Evolutionary conservation across 1,140 invertebrate genomes (phyloP), one percentile per base, ranked within the genome.

Genomic region (Apis florea): DNA sequence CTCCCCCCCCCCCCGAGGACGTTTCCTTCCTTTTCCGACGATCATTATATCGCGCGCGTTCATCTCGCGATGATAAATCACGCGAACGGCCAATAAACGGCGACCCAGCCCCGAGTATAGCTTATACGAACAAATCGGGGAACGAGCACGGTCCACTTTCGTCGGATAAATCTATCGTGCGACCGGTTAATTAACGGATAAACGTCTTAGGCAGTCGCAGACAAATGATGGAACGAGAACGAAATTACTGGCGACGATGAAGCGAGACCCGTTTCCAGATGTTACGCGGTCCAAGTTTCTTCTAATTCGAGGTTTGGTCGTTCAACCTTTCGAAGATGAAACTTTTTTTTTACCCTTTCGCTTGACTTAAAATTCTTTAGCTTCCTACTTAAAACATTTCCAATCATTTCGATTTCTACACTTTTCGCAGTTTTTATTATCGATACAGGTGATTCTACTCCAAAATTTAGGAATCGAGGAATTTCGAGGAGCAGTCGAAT

Each of bases 61-160:
- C 80, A 85, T 85, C 82, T 84, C 56, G 71, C 76, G 76, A 86
- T 86, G 85, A 89, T 90, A 90, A 90, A 91, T 91, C 86, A 91
- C 70, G 70, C 68, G 69, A 86, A 85, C 78, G 79, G 79, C 80
- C 87, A 89, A 89, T 90, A 89, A 89, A 86, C 79, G 84, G 68
- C 79, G 58, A 70, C 54, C 47, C 49, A n/a, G n/a, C n/a, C n/a
- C n/a, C n/a, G n/a, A n/a, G 73, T 78, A 40, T 72, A 73, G 70
- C 59, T 66, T 24, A 49, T 59, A 63, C 53, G 63, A 64, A 82
- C 66, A 61, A 75, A 81, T 58, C 71, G 72, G 54, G 73, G 58
- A 12, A 40, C 78, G 78, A 54, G 73, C 58, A 15, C 26, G 4
- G 63, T 58, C 74, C 81, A 71, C n/a, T 79, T 80, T 61, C 61